A percentile compares a stretch with the other conserved stretches of the same genome.
Conservation (phyloP, 2,113 vertebrate species). For the Pteruthius melanotis region DNA sequence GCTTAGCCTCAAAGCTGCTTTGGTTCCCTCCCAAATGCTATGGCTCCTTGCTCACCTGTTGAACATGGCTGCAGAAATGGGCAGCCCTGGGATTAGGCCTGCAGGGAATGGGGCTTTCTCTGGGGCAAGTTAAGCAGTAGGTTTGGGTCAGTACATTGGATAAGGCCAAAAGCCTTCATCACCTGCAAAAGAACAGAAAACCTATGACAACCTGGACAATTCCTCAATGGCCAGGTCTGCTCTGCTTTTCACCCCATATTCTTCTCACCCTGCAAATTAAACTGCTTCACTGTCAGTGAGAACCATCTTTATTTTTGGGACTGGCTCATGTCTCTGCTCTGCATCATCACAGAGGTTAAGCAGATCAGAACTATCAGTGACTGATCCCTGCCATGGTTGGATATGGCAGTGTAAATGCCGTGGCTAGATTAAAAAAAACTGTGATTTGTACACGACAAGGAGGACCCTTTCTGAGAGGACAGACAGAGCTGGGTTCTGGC, state of each 20-base stretch:
- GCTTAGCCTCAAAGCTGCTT: not conserved
- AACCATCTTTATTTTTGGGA: not conserved
- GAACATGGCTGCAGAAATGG: not conserved
- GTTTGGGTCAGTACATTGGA: not conserved
- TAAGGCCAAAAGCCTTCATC: not conserved
- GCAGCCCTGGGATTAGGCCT: not conserved
- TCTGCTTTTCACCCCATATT: not conserved
- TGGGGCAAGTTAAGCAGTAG: not conserved
- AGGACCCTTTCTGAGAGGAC: not conserved
- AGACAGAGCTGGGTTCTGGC: not conserved
- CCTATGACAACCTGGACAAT: not conserved
- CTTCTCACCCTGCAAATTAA: not conserved
- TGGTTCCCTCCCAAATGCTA: not conserved
- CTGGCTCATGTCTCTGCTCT: not conserved
- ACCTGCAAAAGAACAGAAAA: not conserved
- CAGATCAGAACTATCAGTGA: not conserved
- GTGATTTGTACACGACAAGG: not conserved
- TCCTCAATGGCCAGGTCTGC: not conserved
- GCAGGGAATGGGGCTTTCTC: not conserved
- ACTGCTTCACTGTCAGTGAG: not conserved
- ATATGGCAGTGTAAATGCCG: not conserved
- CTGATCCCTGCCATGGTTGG: not conserved
- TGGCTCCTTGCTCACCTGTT: not conserved
- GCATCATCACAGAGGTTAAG: not conserved
- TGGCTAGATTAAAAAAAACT: not conserved